Percentiles rank a stretch among this genome's conserved stretches.
phyloP scores from a whole-genome alignment of 2,113 vertebrate species.

The Aptenodytes patagonicus region DNA sequence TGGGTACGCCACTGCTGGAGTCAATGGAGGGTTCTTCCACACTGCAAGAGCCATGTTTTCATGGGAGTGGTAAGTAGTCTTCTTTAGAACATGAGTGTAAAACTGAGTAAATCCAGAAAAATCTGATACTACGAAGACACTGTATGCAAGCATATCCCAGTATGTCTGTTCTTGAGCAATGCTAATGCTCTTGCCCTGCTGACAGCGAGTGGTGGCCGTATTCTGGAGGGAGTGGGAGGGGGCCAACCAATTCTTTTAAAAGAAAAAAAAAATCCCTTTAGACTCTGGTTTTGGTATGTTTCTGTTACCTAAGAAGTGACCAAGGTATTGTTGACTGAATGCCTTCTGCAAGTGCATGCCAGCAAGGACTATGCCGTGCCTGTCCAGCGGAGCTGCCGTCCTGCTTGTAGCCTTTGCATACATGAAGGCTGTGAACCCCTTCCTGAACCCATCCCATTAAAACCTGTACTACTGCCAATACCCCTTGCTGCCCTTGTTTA shows the following conservation, averaged over 20 bases:
- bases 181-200: background rate
- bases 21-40: background rate
- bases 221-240: background rate
- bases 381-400: rapidly evolving
- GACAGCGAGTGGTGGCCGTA: background rate
- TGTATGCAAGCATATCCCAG: background rate
- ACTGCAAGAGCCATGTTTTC: background rate
- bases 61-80: background rate
- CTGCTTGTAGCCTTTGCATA: too few relatives aligned
- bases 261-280: background rate
- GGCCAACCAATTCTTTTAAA: background rate
- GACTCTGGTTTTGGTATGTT: background rate
- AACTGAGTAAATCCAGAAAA: background rate
- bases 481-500: background rate
- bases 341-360: background rate
- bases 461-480: background rate
- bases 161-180: background rate
- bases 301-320: background rate
- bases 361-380: background rate
- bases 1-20: background rate
- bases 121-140: background rate
- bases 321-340: background rate
- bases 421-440: too few relatives aligned
- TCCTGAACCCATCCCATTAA: background rate
- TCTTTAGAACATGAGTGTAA: background rate